Percentiles rank a stretch among this genome's conserved stretches.
Evolutionary conservation across 2,888 invertebrate genomes (phyloP).

Genomic region (Parapristionchus giblindavisi): DNA sequence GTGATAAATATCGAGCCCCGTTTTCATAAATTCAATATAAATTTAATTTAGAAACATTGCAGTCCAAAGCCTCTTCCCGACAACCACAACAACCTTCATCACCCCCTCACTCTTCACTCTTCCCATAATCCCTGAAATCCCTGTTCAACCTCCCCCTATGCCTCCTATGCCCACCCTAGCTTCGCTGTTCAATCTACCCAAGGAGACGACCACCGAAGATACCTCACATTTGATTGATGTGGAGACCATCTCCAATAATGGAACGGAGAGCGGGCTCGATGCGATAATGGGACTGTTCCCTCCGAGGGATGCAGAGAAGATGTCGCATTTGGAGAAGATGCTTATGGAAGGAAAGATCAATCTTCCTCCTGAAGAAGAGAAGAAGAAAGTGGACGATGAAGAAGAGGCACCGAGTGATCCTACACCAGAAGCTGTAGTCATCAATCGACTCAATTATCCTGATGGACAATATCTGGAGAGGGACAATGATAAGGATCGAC

Average conservation of each 20-base stretch:
- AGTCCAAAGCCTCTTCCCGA: no score
- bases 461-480: conserved; percentile 58
- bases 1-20: no score
- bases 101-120: no score
- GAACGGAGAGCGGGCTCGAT: neutral
- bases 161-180: neutral
- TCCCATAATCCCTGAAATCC: no score
- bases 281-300: neutral
- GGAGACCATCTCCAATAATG: conserved; percentile 8
- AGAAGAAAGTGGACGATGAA: neutral
- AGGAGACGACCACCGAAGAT: conserved; percentile 14
- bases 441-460: conserved; percentile 54
- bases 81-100: no score
- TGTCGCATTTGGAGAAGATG: neutral
- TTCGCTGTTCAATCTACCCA: neutral
- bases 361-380: neutral
- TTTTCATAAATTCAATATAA: no score
- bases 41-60: no score
- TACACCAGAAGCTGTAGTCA: conserved; percentile 37
- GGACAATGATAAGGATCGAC: conserved; percentile 40
- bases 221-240: conserved; percentile 25
- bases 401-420: conserved; percentile 49
- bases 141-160: neutral
- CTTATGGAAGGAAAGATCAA: no score
- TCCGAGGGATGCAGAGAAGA: neutral